Conservation (phyloP, 2,113 vertebrate species). For the Tretioscincus oriximinensis region DNA sequence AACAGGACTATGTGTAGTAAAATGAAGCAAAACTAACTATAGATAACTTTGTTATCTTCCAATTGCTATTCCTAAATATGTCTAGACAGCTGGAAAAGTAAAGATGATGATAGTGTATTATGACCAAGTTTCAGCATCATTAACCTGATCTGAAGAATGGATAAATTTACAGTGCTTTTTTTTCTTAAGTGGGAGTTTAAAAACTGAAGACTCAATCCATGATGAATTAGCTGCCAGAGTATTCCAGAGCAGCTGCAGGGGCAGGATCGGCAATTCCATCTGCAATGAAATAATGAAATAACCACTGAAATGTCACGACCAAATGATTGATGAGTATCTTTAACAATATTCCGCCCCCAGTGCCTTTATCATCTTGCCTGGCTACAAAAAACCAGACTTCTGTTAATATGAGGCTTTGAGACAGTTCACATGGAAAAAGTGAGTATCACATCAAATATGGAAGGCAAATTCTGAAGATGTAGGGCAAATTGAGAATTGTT, state of each 20-base stretch:
- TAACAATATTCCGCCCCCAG: background rate
- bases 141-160: background rate
- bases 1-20: background rate
- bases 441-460: background rate
- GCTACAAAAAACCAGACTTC: background rate
- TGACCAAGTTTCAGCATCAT: background rate
- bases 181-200: background rate
- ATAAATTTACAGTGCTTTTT: background rate
- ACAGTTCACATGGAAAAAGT: background rate
- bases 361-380: background rate
- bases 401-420: background rate
- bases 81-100: background rate
- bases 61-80: background rate
- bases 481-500: background rate
- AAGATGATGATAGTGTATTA: background rate
- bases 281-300: background rate
- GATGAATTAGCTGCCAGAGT: constrained; percentile 12
- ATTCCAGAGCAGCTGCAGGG: constrained; percentile 3
- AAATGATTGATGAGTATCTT: constrained; percentile 8
- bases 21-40: background rate
- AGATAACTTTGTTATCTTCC: background rate
- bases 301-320: background rate
- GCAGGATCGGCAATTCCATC: background rate
- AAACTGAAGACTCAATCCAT: background rate
- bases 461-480: background rate